phyloP scores from a whole-genome alignment of 2,797 vertebrate genomes.

The Emydoidea blandingii region DNA sequence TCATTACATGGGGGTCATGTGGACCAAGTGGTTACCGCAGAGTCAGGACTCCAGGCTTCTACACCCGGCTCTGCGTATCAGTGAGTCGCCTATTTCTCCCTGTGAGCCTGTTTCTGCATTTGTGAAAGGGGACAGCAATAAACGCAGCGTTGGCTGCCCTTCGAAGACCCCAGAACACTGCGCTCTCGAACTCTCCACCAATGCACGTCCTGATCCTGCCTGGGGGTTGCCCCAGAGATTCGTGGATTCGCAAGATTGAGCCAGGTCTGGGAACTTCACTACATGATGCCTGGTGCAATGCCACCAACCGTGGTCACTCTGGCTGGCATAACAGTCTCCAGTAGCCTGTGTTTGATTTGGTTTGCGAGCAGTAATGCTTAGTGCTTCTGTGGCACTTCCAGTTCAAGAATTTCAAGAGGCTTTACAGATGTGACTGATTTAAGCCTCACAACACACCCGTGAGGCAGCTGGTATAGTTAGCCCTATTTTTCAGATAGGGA shows the following conservation, averaged over 20 bases:
- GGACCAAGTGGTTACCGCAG: neutral
- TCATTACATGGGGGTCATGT: neutral
- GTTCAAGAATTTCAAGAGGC: neutral
- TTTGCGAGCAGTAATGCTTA: neutral
- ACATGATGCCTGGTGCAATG: neutral
- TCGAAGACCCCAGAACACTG: neutral
- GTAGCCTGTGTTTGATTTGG: neutral
- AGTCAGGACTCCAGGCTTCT: neutral
- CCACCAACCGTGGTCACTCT: neutral
- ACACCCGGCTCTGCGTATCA: too few relatives aligned
- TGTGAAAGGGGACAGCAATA: neutral
- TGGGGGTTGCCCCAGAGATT: neutral
- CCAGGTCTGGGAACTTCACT: neutral
- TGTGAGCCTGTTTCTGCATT: neutral
- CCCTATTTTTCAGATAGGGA: neutral
- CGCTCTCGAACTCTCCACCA: neutral
- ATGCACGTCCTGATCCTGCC: neutral
- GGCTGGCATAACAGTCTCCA: neutral
- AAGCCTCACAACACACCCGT: neutral
- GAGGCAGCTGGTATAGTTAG: neutral
- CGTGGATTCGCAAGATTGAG: neutral
- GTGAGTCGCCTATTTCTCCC: neutral
- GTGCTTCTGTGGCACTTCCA: neutral
- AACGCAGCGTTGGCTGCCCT: neutral
- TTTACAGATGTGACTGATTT: neutral